A percentile compares a stretch with the other conserved stretches of the same genome.
Conservation (phyloP, 2,113 vertebrate genomes). For the Petrocephalus zakoni region DNA sequence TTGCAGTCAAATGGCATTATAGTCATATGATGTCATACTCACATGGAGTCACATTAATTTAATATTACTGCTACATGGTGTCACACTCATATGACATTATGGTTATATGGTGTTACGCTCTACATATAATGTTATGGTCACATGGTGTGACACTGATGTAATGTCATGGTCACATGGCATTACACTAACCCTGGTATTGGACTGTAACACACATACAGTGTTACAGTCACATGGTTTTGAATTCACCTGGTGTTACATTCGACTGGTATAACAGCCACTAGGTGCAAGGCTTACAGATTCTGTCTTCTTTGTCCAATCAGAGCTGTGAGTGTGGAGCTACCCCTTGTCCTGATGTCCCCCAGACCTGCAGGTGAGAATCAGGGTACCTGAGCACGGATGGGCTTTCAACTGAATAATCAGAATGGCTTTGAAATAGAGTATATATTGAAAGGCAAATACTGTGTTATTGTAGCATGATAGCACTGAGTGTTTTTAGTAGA, state of each 20-base stretch:
- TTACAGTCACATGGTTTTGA: not conserved
- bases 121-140: not conserved
- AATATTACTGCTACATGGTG: too few relatives aligned
- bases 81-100: too few relatives aligned
- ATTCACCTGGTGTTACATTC: not conserved
- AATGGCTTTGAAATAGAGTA: not conserved
- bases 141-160: too few relatives aligned
- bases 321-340: constrained; percentile 71
- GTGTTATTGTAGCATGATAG: not conserved
- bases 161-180: not conserved
- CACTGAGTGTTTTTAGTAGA: not conserved
- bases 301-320: constrained; percentile 48
- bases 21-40: not conserved
- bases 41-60: not conserved
- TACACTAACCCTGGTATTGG: not conserved
- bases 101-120: not conserved
- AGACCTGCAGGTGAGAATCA: constrained; percentile 61
- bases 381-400: not conserved
- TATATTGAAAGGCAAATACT: not conserved
- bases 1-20: not conserved
- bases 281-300: not conserved
- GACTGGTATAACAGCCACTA: not conserved
- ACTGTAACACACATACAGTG: not conserved
- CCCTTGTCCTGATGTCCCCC: constrained; percentile 77
- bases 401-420: not conserved